These are phyloP conservation scores for Sesia bembeciformis DNA, from an alignment of 2,888 invertebrate species.

Conservation along the genomic window DNA sequence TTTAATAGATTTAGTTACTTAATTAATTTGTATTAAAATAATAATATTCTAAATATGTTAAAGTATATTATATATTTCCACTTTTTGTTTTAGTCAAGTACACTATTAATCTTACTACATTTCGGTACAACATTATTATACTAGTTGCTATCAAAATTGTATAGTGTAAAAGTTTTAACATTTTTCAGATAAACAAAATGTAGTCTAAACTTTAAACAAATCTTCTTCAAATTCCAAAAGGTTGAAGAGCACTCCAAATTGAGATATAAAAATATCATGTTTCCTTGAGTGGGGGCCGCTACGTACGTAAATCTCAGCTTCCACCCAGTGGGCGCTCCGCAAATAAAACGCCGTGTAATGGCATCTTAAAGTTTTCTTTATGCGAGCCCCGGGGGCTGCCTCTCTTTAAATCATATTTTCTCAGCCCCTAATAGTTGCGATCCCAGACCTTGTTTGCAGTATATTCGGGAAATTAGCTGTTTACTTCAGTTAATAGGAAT, in stretches of 20 bases:
- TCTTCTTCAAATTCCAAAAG: background rate
- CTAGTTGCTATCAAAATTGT: no score
- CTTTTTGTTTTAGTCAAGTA: no score
- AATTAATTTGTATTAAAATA: no score
- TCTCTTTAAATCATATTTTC: slow-evolving; percentile 37
- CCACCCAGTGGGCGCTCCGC: slow-evolving; percentile 13
- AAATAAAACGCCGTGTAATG: slow-evolving; percentile 31
- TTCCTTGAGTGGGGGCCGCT: slow-evolving; percentile 6
- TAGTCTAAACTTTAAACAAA: no score
- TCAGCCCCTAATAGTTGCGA: slow-evolving; percentile 24
- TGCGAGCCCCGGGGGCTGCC: slow-evolving; percentile 17
- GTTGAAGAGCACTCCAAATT: background rate
- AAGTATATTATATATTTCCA: no score
- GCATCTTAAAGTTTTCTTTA: slow-evolving; percentile 38
- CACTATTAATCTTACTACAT: no score
- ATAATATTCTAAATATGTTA: no score
- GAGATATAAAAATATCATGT: background rate
- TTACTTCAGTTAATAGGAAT: slow-evolving; percentile 5
- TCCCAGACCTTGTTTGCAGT: slow-evolving; percentile 31
- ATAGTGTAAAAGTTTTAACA: no score
- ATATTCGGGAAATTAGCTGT: slow-evolving; percentile 29
- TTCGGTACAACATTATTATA: no score
- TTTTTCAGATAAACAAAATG: no score
- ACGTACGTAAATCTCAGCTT: slow-evolving; percentile 17
- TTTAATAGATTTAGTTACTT: no score